Evolutionary conservation across 2,888 invertebrate species (phyloP).

Genomic region (Heteropelma amictum): DNA sequence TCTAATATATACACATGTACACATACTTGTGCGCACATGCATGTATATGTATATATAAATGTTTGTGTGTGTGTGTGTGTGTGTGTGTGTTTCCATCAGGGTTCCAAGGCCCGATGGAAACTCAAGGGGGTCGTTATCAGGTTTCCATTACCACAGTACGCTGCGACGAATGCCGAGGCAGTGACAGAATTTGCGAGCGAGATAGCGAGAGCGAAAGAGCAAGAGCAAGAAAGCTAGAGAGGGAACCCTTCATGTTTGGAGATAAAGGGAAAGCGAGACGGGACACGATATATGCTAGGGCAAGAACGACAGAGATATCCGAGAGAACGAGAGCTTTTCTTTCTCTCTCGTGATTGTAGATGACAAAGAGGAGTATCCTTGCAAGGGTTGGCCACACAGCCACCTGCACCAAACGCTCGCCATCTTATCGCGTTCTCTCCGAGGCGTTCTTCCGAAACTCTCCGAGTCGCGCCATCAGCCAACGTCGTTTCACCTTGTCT

Average conservation of each 20-base stretch:
- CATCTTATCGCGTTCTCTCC: conserved; percentile 71
- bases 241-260: conserved; percentile 13
- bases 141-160: conserved; percentile 68
- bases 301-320: conserved; percentile 28
- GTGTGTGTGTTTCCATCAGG: conserved; percentile 34
- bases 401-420: conserved; percentile 62
- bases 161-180: conserved; percentile 58
- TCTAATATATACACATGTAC: too few species aligned
- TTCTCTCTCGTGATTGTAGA: conserved; percentile 56
- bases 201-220: conserved; percentile 46
- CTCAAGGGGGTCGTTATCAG: conserved; percentile 67
- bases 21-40: too few species aligned
- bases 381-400: conserved; percentile 59
- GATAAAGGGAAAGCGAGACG: conserved; percentile 71
- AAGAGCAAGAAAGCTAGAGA: conserved; percentile 8
- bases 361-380: conserved; percentile 67
- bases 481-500: conserved; percentile 58
- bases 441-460: conserved; percentile 52
- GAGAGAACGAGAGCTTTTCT: not conserved
- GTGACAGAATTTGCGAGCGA: conserved; percentile 45
- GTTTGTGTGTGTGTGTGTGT: not conserved
- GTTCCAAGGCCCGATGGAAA: conserved; percentile 54
- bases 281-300: conserved; percentile 72
- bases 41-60: not conserved
- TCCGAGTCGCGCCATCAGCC: conserved; percentile 55